Base-by-base conservation (phyloP, 2,113 vertebrate species). In the Rhabdomys dilectus region DNA sequence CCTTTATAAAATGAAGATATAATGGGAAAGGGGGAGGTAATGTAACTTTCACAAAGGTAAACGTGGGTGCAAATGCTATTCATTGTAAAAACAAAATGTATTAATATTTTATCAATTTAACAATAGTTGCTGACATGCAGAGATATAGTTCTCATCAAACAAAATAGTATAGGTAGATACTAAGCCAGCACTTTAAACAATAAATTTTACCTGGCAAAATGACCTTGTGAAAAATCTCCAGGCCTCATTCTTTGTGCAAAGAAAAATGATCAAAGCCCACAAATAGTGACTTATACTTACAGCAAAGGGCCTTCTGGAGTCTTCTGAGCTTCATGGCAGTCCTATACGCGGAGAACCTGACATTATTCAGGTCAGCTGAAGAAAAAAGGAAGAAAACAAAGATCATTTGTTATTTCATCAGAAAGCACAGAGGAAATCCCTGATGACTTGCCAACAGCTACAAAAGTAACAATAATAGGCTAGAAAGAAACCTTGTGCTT, bases 261-360 rank as follows among this genome's bases (percentile, higher is more conserved):
- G 62, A 75, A 24, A 92, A 93, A 72, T 17, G 16, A 31, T 22
- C 51, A 73, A 58, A 80, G 45, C 1, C 0, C 88, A 87, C 5
- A 94, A 81, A 70, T 51, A 88, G 6, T 60, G 73, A 89, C 62
- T 80, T 77, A 92, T 98, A 99, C 99, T 99, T 98, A 99, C 99
- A 13, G 99, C 99, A 99, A 66, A 99, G 99, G 56, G 99, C 99
- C 98, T 99, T 99, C 99, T 99, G 99, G 98, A 99, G 99, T 97
- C 99, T 99, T 93, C 99, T 98, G 66, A 99, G 99, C 95, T 99
- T 99, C 99, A 99, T 99, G 97, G 99, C 99, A 73, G 99, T 99
- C 95, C 99, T 98, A 98, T 99, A 99, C 0, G 99, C 99, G 0
- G 99, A 99, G 98, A 99, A 99, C 58, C 99, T 99, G 94, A 99